Base-by-base conservation (phyloP, 1,140 invertebrate genomes). In the Coenobita brevimanus region DNA sequence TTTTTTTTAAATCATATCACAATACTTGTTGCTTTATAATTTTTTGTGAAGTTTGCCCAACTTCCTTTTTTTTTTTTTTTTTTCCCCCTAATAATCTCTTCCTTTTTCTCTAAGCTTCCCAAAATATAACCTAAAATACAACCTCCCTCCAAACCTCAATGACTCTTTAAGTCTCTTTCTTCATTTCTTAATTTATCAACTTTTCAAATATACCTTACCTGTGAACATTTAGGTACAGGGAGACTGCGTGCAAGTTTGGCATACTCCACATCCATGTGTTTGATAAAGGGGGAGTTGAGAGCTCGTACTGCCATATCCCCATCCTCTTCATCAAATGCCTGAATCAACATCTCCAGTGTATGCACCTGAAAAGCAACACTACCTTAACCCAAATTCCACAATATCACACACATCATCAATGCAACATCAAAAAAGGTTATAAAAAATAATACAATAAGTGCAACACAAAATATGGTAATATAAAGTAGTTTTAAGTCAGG, bases 211-310 rank as follows among this genome's bases (percentile, higher is more conserved):
- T 43, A 30, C 21, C 76, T 30, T 57, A 87, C 85, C 85, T 80
- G 76, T 24, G 43, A 80, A 50, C 62, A 79, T 46, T 87, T 87
- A 17, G 85, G 85, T 54, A 87, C 78, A 57, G 85, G 85, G 17
- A 87, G 62, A 30, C 85, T 87, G 24, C 85, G 57, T 4, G 90
- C 90, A 46, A 91, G 89, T 81, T 91, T 93, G 0, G 97, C 94
- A 92, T 98, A 98, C 91, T 98, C 97, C 38, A 98, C 96, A 92
- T 99, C 98, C 97, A 99, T 97, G 91, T 97, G 97, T 89, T 97
- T 96, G 81, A 99, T 98, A 92, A 99, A 98, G 2, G 97, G 95
- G 91, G 95, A 95, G 71, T 95, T 95, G 0, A 99, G 93, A 3
- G 97, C 96, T 79, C 93, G 92, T 64, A 94, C 93, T 0, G 96